Evolutionary conservation across 2,113 vertebrate genomes (phyloP).

Genomic region (Campylorhamphus procurvoides): DNA sequence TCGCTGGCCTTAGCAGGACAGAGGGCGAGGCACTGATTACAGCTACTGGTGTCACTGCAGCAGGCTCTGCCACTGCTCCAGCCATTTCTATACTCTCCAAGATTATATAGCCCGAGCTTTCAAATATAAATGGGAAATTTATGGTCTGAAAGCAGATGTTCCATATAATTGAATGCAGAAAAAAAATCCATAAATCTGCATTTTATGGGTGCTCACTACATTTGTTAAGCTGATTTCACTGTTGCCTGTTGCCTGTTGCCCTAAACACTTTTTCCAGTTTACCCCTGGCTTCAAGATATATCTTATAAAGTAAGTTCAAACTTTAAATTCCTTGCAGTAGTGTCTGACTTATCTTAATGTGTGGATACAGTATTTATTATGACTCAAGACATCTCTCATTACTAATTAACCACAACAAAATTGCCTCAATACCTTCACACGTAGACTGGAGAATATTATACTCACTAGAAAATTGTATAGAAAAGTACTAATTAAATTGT

Average conservation of each 20-base stretch:
- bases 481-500: slow-evolving; percentile 14
- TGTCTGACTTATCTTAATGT: neutral
- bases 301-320: neutral
- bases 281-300: neutral
- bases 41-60: neutral
- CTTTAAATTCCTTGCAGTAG: neutral
- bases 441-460: neutral
- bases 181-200: neutral
- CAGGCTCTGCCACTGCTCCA: neutral
- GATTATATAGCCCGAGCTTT: neutral
- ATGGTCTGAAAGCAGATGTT: neutral
- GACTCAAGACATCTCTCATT: neutral
- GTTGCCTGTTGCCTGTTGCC: neutral
- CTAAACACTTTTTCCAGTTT: neutral
- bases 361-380: neutral
- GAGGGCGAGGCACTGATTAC: neutral
- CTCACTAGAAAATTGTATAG: neutral
- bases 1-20: neutral
- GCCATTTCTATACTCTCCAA: neutral
- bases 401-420: neutral
- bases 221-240: neutral
- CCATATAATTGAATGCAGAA: neutral
- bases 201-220: neutral
- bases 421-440: neutral
- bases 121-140: neutral